phyloP scores from a whole-genome alignment of 2,888 invertebrate species.

The Tridacna gigas region DNA sequence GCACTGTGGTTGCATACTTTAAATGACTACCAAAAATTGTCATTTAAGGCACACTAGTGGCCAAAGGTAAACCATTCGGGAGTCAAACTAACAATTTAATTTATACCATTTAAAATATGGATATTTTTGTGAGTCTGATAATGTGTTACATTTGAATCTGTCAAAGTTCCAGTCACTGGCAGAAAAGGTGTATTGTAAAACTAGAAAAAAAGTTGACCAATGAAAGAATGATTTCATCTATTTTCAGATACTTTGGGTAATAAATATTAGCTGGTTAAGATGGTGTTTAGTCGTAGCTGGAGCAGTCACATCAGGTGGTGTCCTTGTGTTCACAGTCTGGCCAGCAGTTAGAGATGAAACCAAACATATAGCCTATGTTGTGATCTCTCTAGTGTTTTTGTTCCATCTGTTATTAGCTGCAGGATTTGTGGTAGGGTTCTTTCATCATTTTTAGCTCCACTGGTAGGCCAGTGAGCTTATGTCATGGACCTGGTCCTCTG shows the following conservation, averaged over 20 bases:
- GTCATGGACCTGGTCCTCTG: neutral
- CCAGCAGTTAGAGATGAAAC: constrained; percentile 89
- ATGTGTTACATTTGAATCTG: too few species aligned
- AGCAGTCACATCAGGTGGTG: constrained; percentile 91
- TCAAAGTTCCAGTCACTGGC: too few species aligned
- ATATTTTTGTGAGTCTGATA: too few species aligned
- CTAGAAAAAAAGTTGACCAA: too few species aligned
- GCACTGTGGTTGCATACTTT: too few species aligned
- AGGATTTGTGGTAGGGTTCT: constrained; percentile 90
- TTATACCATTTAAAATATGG: too few species aligned
- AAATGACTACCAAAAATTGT: too few species aligned
- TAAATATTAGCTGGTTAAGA: constrained; percentile 91
- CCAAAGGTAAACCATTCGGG: too few species aligned
- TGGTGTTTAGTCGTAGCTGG: constrained; percentile 94
- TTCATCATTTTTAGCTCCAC: neutral
- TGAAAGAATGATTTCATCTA: too few species aligned
- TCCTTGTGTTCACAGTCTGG: constrained; percentile 92
- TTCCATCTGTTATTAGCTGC: constrained; percentile 93
- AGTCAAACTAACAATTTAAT: too few species aligned
- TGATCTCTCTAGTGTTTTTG: constrained; percentile 89
- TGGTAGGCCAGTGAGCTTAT: constrained; percentile 12
- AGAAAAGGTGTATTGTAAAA: too few species aligned
- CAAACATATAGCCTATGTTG: constrained; percentile 87
- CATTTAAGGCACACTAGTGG: too few species aligned
- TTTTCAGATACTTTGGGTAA: constrained; percentile 92